Conservation (phyloP, 2,113 vertebrate genomes). For the Sterna hirundo region DNA sequence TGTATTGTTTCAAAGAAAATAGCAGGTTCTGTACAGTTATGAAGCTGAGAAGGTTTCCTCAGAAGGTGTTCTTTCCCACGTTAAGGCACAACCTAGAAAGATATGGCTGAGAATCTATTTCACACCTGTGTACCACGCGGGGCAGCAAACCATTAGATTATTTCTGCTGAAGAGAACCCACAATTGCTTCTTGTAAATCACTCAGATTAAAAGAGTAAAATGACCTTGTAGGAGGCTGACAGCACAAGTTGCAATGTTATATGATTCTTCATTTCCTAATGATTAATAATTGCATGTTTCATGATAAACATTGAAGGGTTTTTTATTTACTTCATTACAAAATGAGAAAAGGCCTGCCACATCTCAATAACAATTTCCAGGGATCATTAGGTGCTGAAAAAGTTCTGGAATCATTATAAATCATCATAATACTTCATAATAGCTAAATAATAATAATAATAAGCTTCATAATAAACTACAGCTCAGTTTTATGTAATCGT, state of each 20-base stretch:
- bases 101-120: neutral
- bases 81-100: neutral
- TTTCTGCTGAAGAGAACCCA: neutral
- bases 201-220: neutral
- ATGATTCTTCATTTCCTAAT: neutral
- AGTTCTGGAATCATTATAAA: neutral
- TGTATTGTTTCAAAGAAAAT: neutral
- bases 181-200: neutral
- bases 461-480: neutral
- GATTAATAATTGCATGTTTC: neutral
- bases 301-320: neutral
- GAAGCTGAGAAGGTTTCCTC: neutral
- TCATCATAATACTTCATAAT: neutral
- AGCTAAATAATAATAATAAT: neutral
- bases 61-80: accelerated
- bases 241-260: neutral
- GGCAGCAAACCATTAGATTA: neutral
- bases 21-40: neutral
- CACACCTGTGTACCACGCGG: neutral
- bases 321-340: neutral
- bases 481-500: neutral
- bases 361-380: neutral
- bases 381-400: neutral
- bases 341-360: neutral
- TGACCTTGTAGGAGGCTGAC: neutral